Evolutionary conservation across 2,113 vertebrate species (phyloP).

Genomic region (human (Homo sapiens)): GRCh38 chr22:32422001-32422500

Average conservation of each 20-base stretch:
- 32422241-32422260: not conserved
- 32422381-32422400: not conserved
- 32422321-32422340: not conserved
- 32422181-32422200: not conserved
- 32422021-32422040: not conserved
- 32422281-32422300: not conserved
- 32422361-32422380: not conserved
- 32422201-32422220: not conserved
- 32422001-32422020: rapidly evolving
- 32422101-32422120: not conserved
- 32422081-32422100: not conserved
- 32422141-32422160: not conserved
- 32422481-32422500: too few species aligned
- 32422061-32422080: not conserved
- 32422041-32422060: rapidly evolving
- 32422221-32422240: not conserved
- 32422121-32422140: not conserved
- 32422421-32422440: too few species aligned
- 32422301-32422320: not conserved
- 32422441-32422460: too few species aligned
- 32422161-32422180: not conserved
- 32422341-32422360: not conserved
- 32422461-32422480: too few species aligned
- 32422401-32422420: not conserved
- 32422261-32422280: not conserved